Conservation (phyloP, 2,113 vertebrate genomes). For the Corvus moneduloides region DNA sequence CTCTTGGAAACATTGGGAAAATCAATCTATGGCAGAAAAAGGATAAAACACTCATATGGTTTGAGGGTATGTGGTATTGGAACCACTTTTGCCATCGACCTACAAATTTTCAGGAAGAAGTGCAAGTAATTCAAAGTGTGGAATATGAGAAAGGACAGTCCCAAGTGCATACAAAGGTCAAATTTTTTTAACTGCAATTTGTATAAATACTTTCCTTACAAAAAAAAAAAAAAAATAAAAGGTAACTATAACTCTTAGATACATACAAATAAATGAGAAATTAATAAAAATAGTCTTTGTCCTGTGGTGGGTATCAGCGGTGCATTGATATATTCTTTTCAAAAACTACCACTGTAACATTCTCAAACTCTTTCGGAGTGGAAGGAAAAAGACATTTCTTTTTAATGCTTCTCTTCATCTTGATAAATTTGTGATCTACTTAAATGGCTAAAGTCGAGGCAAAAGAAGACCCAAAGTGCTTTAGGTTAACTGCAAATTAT, state of each 20-base stretch:
- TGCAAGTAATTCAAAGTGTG: neutral
- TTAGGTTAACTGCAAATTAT: neutral
- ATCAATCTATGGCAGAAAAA: neutral
- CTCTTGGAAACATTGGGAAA: neutral
- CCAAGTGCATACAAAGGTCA: neutral
- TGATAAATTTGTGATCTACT: neutral
- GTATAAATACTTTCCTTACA: neutral
- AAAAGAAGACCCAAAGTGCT: neutral
- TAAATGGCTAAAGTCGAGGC: neutral
- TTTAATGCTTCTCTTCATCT: neutral
- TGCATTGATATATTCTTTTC: neutral
- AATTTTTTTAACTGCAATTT: neutral
- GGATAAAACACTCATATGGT: neutral
- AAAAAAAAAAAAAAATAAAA: neutral
- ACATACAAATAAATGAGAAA: neutral
- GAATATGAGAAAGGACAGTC: neutral
- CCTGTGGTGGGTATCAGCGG: neutral
- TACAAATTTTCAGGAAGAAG: neutral
- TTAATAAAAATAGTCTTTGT: neutral
- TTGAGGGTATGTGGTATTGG: neutral
- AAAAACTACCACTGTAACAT: neutral
- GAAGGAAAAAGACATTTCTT: neutral
- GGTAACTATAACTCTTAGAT: neutral
- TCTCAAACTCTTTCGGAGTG: neutral
- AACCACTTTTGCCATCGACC: neutral